Evolutionary conservation across 1,140 invertebrate genomes (phyloP), one percentile per base, ranked within the genome.

Genomic region (Conopomorpha cramerella): DNA sequence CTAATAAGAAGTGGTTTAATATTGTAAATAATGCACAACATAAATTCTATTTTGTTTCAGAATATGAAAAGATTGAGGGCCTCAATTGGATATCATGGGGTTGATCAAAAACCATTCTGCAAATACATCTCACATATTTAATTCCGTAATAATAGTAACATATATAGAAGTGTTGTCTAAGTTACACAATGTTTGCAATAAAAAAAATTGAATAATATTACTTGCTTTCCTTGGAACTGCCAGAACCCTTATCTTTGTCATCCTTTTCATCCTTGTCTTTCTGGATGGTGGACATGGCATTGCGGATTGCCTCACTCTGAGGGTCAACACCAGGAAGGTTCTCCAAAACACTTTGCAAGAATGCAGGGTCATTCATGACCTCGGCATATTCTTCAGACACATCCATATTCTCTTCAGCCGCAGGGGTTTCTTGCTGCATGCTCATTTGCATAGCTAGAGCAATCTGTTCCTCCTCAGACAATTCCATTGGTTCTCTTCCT

Each of bases 401-500:
- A 54, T 91, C 89, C 80, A 92, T 91, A 82, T 85, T 57, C 81
- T 88, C 68, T 79, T 84, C 42, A 57, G 79, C 54, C 37, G 51
- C 60, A 49, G 86, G 83, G 32, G 88, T 83, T 68, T 94, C 92
- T 66, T 95, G 89, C 36, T 79, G 82, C 89, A 99, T 93, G 4
- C 95, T 98, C 92, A 99, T 97, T 70, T 96, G 92, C 90, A 99
- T 94, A 11, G 96, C 96, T 72, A 97, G 95, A 28, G 94, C 95
- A 55, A 99, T 96, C 78, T 99, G 96, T 72, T 99, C 95, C 51
- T 99, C 96, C 78, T 99, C 96, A 30, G 93, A 92, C 90, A 99
- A 94, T 39, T 92, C 86, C 77, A 79, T 79, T 7, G 77, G 60
- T 45, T 78, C 77, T 13, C 68, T 50, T 0, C 91, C 91, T 45